Percentiles rank a stretch among this genome's conserved stretches.
These are phyloP conservation scores for Vulpes lagopus DNA, from an alignment of 2,113 vertebrate species.

Conservation along the genomic window DNA sequence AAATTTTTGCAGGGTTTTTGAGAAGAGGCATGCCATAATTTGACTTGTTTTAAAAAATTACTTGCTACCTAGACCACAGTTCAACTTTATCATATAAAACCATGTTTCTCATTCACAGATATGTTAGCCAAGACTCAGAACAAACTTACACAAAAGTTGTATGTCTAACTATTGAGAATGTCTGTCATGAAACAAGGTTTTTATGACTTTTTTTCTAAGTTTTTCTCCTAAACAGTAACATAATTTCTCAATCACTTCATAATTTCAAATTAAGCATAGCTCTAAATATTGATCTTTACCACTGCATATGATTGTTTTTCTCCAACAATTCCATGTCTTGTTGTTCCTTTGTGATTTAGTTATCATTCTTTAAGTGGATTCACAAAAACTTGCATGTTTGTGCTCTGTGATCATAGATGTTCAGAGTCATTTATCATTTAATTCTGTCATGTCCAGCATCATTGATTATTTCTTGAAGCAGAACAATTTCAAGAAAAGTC, in stretches of 20 bases:
- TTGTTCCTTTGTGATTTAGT: neutral
- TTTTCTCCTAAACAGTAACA: neutral
- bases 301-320: neutral
- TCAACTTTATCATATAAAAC: neutral
- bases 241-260: neutral
- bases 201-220: neutral
- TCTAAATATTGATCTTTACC: slow-evolving; percentile 32
- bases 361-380: slow-evolving; percentile 1
- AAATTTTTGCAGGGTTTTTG: neutral
- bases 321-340: neutral
- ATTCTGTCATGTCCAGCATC: slow-evolving; percentile 64
- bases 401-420: neutral
- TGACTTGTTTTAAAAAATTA: neutral
- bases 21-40: neutral
- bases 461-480: slow-evolving; percentile 62
- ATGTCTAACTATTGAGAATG: neutral
- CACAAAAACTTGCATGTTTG: neutral
- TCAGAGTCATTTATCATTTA: slow-evolving; percentile 77
- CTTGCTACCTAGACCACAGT: neutral
- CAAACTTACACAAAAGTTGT: neutral
- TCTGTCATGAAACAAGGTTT: neutral
- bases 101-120: neutral
- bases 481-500: slow-evolving; percentile 59
- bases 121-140: neutral
- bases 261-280: neutral